phyloP scores from a whole-genome alignment of 2,113 vertebrate genomes.

The Passer domesticus region DNA sequence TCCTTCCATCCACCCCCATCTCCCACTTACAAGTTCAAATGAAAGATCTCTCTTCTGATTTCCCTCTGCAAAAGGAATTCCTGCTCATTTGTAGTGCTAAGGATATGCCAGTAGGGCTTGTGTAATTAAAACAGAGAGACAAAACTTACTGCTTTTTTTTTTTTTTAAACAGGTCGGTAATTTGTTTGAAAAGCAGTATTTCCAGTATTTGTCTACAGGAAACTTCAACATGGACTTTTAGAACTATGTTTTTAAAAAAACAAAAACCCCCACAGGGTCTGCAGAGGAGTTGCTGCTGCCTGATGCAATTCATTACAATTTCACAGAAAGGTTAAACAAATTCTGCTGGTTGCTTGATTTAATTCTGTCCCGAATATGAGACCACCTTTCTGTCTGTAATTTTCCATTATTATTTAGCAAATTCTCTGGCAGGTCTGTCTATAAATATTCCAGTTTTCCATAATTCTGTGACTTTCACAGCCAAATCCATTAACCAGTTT shows the following conservation, averaged over 20 bases:
- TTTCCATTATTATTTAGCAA: constrained; percentile 51
- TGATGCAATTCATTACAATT: background rate
- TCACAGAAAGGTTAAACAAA: constrained; percentile 53
- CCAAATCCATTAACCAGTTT: constrained; percentile 2
- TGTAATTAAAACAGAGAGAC: background rate
- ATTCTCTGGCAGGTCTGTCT: background rate
- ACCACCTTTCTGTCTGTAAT: constrained; percentile 28
- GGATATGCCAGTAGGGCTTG: background rate
- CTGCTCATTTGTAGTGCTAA: background rate
- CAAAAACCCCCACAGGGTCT: background rate
- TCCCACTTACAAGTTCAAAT: background rate
- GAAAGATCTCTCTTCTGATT: background rate
- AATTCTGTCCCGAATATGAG: constrained; percentile 34
- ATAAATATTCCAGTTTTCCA: constrained; percentile 32
- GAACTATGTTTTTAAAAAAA: background rate
- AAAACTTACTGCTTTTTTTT: background rate
- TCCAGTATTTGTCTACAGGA: background rate
- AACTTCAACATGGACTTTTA: background rate
- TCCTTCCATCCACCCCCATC: background rate
- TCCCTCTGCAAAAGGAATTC: background rate
- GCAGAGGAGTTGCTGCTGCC: background rate
- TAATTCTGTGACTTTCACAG: constrained; percentile 33
- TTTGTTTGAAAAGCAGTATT: background rate
- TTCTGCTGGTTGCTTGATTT: constrained; percentile 15
- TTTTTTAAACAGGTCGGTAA: background rate